Conservation (phyloP, 2,113 vertebrate species). For the Corythoichthys intestinalis region DNA sequence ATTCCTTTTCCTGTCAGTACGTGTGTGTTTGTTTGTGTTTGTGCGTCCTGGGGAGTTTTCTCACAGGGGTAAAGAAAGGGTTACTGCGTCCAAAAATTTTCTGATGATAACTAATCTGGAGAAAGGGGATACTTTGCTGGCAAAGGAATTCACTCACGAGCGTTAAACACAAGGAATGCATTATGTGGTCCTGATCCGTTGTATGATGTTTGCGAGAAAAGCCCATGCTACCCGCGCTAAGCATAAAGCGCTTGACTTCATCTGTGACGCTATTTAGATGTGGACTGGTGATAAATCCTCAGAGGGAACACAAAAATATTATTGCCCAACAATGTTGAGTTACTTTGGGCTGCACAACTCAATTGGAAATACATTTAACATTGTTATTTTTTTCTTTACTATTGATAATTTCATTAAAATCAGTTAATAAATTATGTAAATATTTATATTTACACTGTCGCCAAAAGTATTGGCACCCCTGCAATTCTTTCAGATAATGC, state of each 20-base stretch:
- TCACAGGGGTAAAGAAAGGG: constrained; percentile 27
- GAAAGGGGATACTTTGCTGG: constrained; percentile 23
- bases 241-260: neutral
- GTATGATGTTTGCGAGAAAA: neutral
- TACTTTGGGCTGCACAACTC: neutral
- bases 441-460: no score
- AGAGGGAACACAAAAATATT: neutral
- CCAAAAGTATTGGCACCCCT: no score
- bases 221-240: neutral
- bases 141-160: constrained; percentile 25
- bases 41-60: constrained; percentile 29
- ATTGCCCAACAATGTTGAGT: neutral
- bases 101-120: constrained; percentile 38
- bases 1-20: constrained; percentile 38
- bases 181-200: neutral
- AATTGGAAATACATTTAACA: no score
- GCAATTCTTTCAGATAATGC: no score
- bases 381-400: no score
- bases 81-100: constrained; percentile 22
- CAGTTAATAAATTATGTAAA: no score
- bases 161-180: constrained; percentile 5
- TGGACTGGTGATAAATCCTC: neutral
- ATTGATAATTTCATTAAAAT: no score
- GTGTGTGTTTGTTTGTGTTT: neutral
- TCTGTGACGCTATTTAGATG: neutral